These are phyloP conservation scores for Halichoerus grypus DNA, from an alignment of 2,113 vertebrate species.

Conservation along the genomic window DNA sequence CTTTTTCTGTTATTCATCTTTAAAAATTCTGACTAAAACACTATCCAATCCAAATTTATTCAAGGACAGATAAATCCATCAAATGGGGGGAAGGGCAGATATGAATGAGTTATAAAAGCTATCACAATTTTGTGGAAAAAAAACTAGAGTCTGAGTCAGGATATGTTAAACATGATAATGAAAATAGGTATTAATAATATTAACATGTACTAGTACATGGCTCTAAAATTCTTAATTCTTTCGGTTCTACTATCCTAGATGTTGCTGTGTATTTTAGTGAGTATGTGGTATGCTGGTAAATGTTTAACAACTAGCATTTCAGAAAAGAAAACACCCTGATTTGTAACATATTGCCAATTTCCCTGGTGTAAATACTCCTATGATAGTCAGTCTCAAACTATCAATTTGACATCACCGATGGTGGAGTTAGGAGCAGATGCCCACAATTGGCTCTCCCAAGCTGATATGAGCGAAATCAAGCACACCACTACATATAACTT, in stretches of 20 bases:
- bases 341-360: not conserved
- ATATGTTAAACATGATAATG: not conserved
- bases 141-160: not conserved
- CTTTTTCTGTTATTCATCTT: not conserved
- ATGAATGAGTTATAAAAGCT: not conserved
- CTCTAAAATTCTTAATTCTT: not conserved
- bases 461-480: not conserved
- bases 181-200: not conserved
- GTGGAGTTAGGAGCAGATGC: not conserved
- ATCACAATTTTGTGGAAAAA: not conserved
- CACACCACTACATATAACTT: accelerated
- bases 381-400: not conserved
- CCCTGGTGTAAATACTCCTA: not conserved
- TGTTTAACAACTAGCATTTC: not conserved
- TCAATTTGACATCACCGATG: not conserved
- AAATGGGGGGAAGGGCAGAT: not conserved
- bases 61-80: not conserved
- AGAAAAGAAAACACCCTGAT: not conserved
- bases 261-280: not conserved
- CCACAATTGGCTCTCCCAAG: too few species aligned
- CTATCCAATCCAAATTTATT: not conserved
- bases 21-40: not conserved
- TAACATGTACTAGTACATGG: not conserved
- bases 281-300: not conserved
- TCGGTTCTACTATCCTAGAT: not conserved